These are phyloP conservation scores for Galleria mellonella DNA, from an alignment of 1,140 invertebrate species.

Conservation along the genomic window DNA sequence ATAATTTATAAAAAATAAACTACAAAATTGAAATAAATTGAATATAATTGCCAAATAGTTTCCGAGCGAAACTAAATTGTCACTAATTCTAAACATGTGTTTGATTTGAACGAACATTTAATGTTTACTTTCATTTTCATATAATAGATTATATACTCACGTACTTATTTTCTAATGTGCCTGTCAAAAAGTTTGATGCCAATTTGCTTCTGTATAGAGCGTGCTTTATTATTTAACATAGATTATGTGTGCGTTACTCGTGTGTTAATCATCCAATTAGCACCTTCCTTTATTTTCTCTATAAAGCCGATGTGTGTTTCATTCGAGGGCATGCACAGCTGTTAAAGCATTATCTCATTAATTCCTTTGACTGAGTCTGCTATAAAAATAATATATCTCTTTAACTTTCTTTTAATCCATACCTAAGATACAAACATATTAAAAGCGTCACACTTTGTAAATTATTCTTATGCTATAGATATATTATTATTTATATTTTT, in stretches of 20 bases:
- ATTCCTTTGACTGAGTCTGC: no score
- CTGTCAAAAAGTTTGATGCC: constrained; percentile 15
- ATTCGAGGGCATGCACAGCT: background rate
- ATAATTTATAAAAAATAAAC: no score
- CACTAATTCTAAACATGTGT: no score
- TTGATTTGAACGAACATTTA: constrained; percentile 16
- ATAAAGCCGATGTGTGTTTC: no score
- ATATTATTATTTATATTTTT: no score
- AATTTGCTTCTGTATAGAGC: constrained; percentile 10
- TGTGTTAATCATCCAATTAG: constrained; percentile 19
- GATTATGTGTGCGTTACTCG: constrained; percentile 13
- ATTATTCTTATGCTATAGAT: no score
- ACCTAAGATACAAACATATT: no score
- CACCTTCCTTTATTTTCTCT: constrained; percentile 17
- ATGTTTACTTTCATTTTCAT: constrained; percentile 11
- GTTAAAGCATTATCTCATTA: constrained; percentile 8
- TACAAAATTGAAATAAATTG: no score
- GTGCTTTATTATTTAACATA: constrained; percentile 11
- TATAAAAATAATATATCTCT: no score
- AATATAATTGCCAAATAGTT: no score
- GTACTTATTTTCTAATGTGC: background rate
- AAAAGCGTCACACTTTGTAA: background rate
- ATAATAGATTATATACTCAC: background rate
- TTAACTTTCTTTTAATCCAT: no score
- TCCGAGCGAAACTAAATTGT: no score